These are phyloP conservation scores for Xylocopa sonorina DNA, from an alignment of 1,140 invertebrate species.

Conservation along the genomic window DNA sequence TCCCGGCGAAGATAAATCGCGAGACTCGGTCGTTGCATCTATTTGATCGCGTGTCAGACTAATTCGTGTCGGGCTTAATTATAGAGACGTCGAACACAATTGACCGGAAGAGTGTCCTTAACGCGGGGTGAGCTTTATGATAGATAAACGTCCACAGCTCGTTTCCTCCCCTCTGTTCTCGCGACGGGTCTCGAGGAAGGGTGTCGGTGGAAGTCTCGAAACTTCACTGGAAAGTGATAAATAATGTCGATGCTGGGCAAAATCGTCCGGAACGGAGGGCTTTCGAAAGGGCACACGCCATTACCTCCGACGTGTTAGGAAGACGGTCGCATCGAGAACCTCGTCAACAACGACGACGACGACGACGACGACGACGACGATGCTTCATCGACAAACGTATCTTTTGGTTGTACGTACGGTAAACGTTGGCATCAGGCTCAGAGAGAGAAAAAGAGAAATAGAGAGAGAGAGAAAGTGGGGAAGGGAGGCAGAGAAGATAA, in stretches of 20 bases:
- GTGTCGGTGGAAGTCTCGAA: slow-evolving; percentile 31
- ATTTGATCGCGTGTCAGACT: too few relatives aligned
- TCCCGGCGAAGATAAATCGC: neutral
- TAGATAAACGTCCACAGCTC: slow-evolving; percentile 47
- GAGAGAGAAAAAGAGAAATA: too few relatives aligned
- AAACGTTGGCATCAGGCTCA: slow-evolving; percentile 21
- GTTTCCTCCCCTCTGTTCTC: slow-evolving; percentile 34
- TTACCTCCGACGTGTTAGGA: slow-evolving; percentile 73
- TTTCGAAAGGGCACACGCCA: slow-evolving; percentile 75
- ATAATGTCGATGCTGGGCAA: slow-evolving; percentile 73
- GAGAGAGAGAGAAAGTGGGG: too few relatives aligned
- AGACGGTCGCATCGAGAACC: slow-evolving; percentile 61
- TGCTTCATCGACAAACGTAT: neutral
- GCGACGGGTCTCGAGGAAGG: slow-evolving; percentile 4
- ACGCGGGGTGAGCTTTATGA: slow-evolving; percentile 44
- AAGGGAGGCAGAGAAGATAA: slow-evolving; percentile 39
- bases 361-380: slow-evolving; percentile 36
- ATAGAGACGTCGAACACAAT: slow-evolving; percentile 22
- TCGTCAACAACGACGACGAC: slow-evolving; percentile 33
- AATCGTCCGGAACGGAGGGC: slow-evolving; percentile 78
- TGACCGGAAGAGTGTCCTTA: slow-evolving; percentile 51
- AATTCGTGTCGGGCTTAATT: slow-evolving; percentile 27
- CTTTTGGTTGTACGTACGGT: slow-evolving; percentile 7
- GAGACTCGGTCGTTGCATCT: neutral
- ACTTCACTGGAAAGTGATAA: slow-evolving; percentile 73